A percentile compares a stretch with the other conserved stretches of the same genome.
These are phyloP conservation scores for Lypha dubia DNA, from an alignment of 2,888 invertebrate species.

Conservation along the genomic window DNA sequence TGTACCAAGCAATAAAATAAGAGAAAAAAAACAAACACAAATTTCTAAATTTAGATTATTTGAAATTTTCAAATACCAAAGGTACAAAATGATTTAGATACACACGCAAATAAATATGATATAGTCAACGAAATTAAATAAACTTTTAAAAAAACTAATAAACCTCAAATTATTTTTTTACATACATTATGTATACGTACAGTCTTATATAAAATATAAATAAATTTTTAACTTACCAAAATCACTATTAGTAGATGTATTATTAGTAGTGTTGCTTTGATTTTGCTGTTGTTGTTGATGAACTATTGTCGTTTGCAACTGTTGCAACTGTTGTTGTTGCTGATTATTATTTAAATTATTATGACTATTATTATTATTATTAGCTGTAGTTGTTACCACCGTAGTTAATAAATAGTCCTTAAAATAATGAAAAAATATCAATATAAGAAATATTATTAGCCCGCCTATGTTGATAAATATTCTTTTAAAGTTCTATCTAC, in stretches of 20 bases:
- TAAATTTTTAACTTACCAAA: slow-evolving; percentile 60
- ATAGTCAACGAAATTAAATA: slow-evolving; percentile 36
- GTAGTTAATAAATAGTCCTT: slow-evolving; percentile 80
- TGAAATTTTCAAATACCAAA: slow-evolving; percentile 65
- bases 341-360: slow-evolving; percentile 67
- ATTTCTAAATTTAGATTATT: slow-evolving; percentile 69
- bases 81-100: slow-evolving; percentile 49
- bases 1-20: slow-evolving; percentile 58
- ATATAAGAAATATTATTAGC: slow-evolving; percentile 67
- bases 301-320: slow-evolving; percentile 60
- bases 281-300: slow-evolving; percentile 49
- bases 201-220: slow-evolving; percentile 45
- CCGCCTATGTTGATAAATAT: slow-evolving; percentile 54
- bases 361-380: slow-evolving; percentile 67
- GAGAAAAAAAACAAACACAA: slow-evolving; percentile 46
- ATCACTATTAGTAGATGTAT: slow-evolving; percentile 64
- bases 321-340: slow-evolving; percentile 63
- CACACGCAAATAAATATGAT: slow-evolving; percentile 24
- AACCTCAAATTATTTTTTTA: slow-evolving; percentile 2
- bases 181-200: no score
- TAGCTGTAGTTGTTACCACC: slow-evolving; percentile 71
- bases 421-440: slow-evolving; percentile 73
- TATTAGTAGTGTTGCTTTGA: slow-evolving; percentile 51
- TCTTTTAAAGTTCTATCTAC: slow-evolving; percentile 33
- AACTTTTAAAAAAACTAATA: slow-evolving; percentile 39